Base-by-base conservation (phyloP, 2,888 invertebrate species). In the Arrhopalites spinosus region DNA sequence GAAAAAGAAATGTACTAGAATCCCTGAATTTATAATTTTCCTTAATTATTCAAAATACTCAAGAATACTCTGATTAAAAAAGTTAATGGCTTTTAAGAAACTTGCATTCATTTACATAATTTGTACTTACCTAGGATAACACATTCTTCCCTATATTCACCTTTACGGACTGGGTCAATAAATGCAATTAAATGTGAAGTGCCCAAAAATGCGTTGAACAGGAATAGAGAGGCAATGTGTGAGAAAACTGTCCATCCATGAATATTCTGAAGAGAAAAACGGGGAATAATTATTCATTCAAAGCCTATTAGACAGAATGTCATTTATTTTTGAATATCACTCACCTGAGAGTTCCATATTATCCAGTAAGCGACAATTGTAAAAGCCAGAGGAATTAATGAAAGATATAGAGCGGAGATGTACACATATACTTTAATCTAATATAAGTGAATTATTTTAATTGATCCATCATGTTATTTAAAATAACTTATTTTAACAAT, bases 161-260 rank as follows among this genome's bases (percentile, higher is more conserved):
- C n/a, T n/a, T n/a, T n/a, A n/a, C n/a, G n/a, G n/a, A n/a, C n/a
- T n/a, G n/a, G n/a, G n/a, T n/a, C n/a, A n/a, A n/a, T n/a, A 36
- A 11, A 36, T 50, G 20, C 3, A 50, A 15, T n/a, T 50, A 63
- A n/a, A 30, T 30, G 8, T 1, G 74, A 11, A 0, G 45, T 23
- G 1, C 74, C 74, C 15, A 74, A 27, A 56, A 36, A 74, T 3
- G 56, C 2, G 66, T 74, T 45, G 53, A 67, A 1, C 13, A 78
- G 50, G 36, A 79, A 53, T 0, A 78, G 50, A 2, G 78, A 70
- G 0, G 71, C 20, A 11, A 80, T 75, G 36, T 80, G 78, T 2
- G 74, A 68, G 43, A 78, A 78, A 20, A 79, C 73, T 0, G 78
- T 79, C 79, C 78, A 80, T 5, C 78, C 78, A 64, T 80, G 80